Percentiles rank a stretch among this genome's conserved stretches.
Conservation (phyloP, 2,888 invertebrate genomes). For the Drosophila niveifrons region DNA sequence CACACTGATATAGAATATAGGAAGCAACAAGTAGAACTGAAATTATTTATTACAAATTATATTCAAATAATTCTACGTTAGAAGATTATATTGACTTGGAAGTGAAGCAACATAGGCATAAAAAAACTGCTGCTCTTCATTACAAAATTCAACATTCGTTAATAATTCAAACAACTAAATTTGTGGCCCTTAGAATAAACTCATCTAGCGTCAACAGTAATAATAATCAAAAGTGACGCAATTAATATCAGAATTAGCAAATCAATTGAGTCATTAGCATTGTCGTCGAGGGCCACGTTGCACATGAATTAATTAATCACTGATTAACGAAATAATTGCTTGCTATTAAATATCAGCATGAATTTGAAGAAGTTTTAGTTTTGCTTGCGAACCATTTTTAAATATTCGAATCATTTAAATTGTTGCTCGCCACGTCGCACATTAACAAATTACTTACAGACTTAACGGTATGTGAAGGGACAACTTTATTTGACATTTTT, state of each 20-base stretch:
- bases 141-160: not conserved
- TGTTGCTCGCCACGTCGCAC: too few relatives aligned
- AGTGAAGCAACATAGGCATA: too few relatives aligned
- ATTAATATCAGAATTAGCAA: not conserved
- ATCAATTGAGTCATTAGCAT: slow-evolving; percentile 7
- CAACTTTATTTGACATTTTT: slow-evolving; percentile 61
- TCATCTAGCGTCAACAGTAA: not conserved
- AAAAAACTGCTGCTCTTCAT: too few relatives aligned
- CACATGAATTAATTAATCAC: not conserved
- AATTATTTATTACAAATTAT: too few relatives aligned
- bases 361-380: not conserved
- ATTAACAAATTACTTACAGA: too few relatives aligned
- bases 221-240: slow-evolving; percentile 1
- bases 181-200: not conserved
- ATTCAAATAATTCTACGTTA: too few relatives aligned
- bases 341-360: not conserved
- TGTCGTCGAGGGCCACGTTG: not conserved
- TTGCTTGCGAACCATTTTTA: not conserved
- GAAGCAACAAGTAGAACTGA: too few relatives aligned
- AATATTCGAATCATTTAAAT: too few relatives aligned
- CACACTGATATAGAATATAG: too few relatives aligned
- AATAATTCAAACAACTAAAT: not conserved
- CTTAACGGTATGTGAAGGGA: slow-evolving; percentile 26
- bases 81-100: too few relatives aligned
- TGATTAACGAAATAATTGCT: not conserved